These are phyloP conservation scores for Podarcis lilfordi DNA, from an alignment of 2,797 vertebrate species.

Conservation along the genomic window DNA sequence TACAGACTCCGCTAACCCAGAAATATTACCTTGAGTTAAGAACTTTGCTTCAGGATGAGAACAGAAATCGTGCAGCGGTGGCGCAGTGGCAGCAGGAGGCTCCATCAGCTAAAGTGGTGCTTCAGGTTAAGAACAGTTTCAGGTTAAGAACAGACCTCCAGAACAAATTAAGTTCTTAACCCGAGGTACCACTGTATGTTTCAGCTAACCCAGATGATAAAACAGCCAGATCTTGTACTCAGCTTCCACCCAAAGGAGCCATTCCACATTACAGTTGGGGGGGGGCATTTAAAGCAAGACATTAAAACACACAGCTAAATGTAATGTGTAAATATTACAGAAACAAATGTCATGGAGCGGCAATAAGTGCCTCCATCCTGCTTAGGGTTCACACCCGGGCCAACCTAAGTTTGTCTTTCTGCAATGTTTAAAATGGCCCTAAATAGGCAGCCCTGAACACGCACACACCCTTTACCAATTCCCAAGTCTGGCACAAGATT, in stretches of 20 bases:
- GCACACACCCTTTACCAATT: no score
- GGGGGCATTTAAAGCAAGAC: not conserved
- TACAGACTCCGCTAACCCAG: no score
- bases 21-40: no score
- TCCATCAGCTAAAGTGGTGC: no score
- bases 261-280: not conserved
- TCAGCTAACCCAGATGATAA: not conserved
- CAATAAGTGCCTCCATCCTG: no score
- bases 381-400: not conserved
- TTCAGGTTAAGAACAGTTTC: no score
- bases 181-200: not conserved
- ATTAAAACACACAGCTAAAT: not conserved
- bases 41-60: no score
- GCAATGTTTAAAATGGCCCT: not conserved
- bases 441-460: not conserved
- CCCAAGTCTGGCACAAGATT: no score
- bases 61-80: no score
- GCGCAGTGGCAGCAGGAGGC: no score
- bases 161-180: no score
- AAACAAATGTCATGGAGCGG: not conserved
- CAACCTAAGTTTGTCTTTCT: not conserved
- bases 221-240: not conserved
- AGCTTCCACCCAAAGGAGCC: not conserved
- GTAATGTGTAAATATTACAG: not conserved
- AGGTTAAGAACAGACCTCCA: no score